These are phyloP conservation scores for Luperina testacea DNA, from an alignment of 2,888 invertebrate genomes.

Conservation along the genomic window DNA sequence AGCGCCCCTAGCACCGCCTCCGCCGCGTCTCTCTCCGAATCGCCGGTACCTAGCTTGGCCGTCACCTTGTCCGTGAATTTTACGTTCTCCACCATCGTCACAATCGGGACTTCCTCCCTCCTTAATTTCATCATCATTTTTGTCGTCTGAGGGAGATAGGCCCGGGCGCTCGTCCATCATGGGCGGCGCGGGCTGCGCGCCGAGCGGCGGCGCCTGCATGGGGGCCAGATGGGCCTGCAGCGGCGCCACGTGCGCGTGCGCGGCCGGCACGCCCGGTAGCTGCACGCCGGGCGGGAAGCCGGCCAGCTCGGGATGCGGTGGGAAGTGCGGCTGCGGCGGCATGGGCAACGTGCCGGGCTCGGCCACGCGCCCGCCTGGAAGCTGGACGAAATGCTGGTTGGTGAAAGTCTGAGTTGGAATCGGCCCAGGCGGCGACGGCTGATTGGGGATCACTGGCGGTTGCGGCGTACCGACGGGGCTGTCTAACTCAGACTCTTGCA, in stretches of 20 bases:
- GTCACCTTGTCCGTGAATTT: conserved; percentile 85
- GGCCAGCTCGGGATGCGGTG: conserved; percentile 77
- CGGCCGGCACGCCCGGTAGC: conserved; percentile 74
- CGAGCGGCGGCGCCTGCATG: conserved; percentile 62
- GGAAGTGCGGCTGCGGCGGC: conserved; percentile 89
- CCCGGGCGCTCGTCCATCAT: conserved; percentile 69
- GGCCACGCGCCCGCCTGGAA: conserved; percentile 85
- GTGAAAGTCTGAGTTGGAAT: conserved; percentile 96
- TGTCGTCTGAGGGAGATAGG: conserved; percentile 73
- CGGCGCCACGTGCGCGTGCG: conserved; percentile 78
- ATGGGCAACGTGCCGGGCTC: conserved; percentile 90
- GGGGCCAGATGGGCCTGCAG: conserved; percentile 64
- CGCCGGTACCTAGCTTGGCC: conserved; percentile 82
- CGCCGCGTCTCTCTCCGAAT: conserved; percentile 76
- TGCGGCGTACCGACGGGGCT: conserved; percentile 91
- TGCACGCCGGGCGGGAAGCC: conserved; percentile 75
- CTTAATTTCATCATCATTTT: conserved; percentile 78
- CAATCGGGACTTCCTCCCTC: conserved; percentile 82
- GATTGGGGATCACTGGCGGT: conserved; percentile 83
- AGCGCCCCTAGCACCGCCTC: conserved; percentile 74
- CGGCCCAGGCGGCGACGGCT: conserved; percentile 82
- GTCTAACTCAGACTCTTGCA: conserved; percentile 97
- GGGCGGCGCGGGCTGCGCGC: conserved; percentile 54
- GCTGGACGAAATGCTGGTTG: conserved; percentile 93
- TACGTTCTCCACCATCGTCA: conserved; percentile 79